These are phyloP conservation scores for Meleagris gallopavo DNA, from an alignment of 2,113 vertebrate species.

Conservation along the genomic window DNA sequence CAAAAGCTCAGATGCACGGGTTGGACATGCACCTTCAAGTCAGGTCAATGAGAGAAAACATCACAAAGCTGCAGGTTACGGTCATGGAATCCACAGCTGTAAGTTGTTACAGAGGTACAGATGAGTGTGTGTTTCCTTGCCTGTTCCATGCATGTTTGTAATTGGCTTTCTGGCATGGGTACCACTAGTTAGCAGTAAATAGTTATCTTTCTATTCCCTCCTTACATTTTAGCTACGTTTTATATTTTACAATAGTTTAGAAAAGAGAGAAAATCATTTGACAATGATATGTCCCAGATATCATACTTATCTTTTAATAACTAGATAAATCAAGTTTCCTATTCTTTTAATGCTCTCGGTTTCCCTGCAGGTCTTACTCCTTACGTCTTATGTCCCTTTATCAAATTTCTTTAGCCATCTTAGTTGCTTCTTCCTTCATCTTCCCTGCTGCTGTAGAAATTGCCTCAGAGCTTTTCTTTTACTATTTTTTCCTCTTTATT, in stretches of 20 bases:
- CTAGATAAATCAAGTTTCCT: constrained; percentile 48
- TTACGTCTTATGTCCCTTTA: constrained; percentile 21
- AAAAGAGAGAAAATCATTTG: constrained; percentile 34
- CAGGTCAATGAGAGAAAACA: background rate
- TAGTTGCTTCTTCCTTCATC: constrained; percentile 35
- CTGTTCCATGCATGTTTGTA: background rate
- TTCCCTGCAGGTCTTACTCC: constrained; percentile 52
- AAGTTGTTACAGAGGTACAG: constrained; percentile 8
- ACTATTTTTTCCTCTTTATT: background rate
- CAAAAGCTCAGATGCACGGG: background rate
- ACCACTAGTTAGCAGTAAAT: constrained; percentile 37
- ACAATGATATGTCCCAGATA: constrained; percentile 56
- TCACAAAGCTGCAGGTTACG: background rate
- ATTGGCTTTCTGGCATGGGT: constrained; percentile 8
- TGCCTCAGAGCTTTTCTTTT: constrained; percentile 23
- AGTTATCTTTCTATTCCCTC: constrained; percentile 43
- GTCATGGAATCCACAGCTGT: background rate
- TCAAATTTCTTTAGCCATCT: constrained; percentile 37
- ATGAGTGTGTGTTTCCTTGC: background rate
- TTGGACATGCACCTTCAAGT: background rate
- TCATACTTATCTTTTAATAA: constrained; percentile 66
- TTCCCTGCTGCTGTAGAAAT: constrained; percentile 13
- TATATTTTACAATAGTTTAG: constrained; percentile 41
- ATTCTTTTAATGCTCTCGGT: constrained; percentile 47
- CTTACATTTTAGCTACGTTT: constrained; percentile 36